phyloP scores from a whole-genome alignment of 2,113 vertebrate species.

The Rhynchopsitta pachyrhyncha region DNA sequence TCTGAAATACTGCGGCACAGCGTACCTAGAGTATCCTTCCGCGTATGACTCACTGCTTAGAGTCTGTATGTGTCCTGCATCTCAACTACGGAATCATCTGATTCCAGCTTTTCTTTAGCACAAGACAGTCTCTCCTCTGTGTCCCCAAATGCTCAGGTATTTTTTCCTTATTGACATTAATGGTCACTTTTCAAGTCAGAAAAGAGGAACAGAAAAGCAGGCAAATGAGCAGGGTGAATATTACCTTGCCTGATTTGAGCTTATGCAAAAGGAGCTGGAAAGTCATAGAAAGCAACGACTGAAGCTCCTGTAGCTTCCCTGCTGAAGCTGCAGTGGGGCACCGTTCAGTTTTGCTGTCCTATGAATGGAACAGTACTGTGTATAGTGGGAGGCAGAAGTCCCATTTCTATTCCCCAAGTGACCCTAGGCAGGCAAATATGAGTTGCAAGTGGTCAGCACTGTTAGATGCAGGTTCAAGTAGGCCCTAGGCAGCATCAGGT shows the following conservation, averaged over 20 bases:
- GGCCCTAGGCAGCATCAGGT: not conserved
- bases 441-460: not conserved
- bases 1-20: accelerated
- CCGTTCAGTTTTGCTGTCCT: not conserved
- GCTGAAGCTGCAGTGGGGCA: not conserved
- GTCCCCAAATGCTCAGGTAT: not conserved
- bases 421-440: accelerated
- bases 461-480: not conserved
- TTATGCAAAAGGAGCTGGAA: not conserved
- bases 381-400: accelerated
- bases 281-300: not conserved
- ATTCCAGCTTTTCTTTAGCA: not conserved
- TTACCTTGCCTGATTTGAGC: not conserved
- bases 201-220: not conserved
- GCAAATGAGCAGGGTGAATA: not conserved
- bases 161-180: not conserved
- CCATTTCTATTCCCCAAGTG: not conserved
- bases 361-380: accelerated
- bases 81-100: not conserved
- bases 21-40: not conserved
- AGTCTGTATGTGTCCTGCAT: not conserved
- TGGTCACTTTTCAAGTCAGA: not conserved
- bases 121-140: not conserved
- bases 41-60: not conserved
- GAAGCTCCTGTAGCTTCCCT: not conserved